Evolutionary conservation across 2,797 vertebrate genomes (phyloP).

Genomic region (Melanogrammus aeglefinus): DNA sequence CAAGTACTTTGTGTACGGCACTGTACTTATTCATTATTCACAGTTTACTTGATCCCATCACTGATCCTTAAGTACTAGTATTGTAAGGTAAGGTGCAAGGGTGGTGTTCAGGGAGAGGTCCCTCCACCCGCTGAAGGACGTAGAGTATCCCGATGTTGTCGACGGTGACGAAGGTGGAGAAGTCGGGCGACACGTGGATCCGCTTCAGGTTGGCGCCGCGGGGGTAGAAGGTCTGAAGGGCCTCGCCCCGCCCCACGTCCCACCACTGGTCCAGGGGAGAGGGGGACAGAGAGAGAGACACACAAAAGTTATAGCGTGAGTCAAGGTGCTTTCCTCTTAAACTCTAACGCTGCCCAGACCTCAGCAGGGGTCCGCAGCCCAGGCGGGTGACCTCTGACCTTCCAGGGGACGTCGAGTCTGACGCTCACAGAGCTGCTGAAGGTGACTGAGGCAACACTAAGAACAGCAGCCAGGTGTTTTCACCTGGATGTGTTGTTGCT

Average conservation of each 20-base stretch:
- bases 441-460: background rate
- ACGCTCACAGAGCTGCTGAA: background rate
- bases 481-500: background rate
- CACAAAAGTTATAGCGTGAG: background rate
- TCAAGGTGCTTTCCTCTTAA: background rate
- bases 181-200: slow-evolving; percentile 84
- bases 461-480: background rate
- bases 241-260: slow-evolving; percentile 81
- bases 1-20: background rate
- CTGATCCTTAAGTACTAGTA: background rate
- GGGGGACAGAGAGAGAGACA: background rate
- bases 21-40: too few relatives aligned
- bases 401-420: too few relatives aligned
- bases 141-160: slow-evolving; percentile 96
- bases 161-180: slow-evolving; percentile 88
- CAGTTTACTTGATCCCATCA: background rate
- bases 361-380: too few relatives aligned
- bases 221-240: slow-evolving; percentile 91
- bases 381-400: too few relatives aligned
- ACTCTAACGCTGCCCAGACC: too few relatives aligned
- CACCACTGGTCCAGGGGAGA: slow-evolving; percentile 81
- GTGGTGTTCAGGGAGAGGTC: slow-evolving; percentile 13
- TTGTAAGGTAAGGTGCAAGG: background rate
- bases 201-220: slow-evolving; percentile 86
- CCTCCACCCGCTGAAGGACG: slow-evolving; percentile 81